Conservation (phyloP, 2,888 invertebrate genomes). For the Palloptera scutellata region DNA sequence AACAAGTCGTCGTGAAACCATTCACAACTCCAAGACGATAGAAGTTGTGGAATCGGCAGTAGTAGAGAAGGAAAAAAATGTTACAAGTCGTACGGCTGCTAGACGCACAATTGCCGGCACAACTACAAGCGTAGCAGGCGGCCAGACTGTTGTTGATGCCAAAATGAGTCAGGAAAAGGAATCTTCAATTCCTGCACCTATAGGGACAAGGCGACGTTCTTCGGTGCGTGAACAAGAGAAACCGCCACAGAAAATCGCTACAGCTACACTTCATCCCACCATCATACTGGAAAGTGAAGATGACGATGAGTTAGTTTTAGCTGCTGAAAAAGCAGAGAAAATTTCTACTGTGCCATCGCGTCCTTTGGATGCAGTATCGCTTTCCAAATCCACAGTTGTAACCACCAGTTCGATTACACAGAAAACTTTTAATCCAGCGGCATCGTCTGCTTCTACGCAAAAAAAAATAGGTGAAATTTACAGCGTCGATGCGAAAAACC, state of each 20-base stretch:
- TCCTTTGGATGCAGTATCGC: constrained; percentile 16
- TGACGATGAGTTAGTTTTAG: constrained; percentile 17
- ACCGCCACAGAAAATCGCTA: neutral
- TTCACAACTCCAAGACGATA: constrained; percentile 43
- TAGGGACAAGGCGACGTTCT: constrained; percentile 10
- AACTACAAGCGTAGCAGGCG: constrained; percentile 1
- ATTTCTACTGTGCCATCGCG: neutral
- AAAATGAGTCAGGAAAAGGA: neutral
- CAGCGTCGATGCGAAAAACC: neutral
- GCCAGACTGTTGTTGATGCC: neutral
- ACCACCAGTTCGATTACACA: constrained; percentile 36
- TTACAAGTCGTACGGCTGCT: constrained; percentile 12
- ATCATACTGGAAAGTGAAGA: constrained; percentile 24
- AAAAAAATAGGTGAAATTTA: neutral
- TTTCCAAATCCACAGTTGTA: constrained; percentile 42
- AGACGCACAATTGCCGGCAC: constrained; percentile 25
- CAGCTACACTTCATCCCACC: constrained; percentile 1
- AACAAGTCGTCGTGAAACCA: constrained; percentile 53
- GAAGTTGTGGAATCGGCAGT: constrained; percentile 26
- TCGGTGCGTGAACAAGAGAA: constrained; percentile 16
- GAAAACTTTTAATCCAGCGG: constrained; percentile 12
- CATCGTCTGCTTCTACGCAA: neutral
- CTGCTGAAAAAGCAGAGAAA: constrained; percentile 12
- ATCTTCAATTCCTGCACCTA: constrained; percentile 7
- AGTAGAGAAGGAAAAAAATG: constrained; percentile 9